Conservation (phyloP, 1,140 invertebrate species). For the Chrysomallon squamiferum region DNA sequence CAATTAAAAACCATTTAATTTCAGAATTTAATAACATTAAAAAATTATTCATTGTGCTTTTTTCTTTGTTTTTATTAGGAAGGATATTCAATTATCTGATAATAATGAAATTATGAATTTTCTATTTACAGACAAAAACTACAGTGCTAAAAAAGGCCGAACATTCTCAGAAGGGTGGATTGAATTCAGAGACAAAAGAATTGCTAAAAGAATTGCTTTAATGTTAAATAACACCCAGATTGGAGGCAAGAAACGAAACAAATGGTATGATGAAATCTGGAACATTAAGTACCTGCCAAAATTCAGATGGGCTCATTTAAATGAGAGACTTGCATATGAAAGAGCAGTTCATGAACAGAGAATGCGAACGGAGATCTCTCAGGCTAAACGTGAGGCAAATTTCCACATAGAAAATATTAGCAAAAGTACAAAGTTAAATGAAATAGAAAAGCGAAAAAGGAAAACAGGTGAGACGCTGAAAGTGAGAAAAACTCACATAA, state of each 20-base stretch:
- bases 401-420: slow-evolving; percentile 85
- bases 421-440: slow-evolving; percentile 75
- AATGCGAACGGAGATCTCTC: slow-evolving; percentile 84
- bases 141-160: slow-evolving; percentile 65
- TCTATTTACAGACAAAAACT: slow-evolving; percentile 48
- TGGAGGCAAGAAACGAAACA: slow-evolving; percentile 82
- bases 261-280: slow-evolving; percentile 91
- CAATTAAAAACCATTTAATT: too few species aligned
- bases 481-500: slow-evolving; percentile 27
- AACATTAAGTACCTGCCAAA: slow-evolving; percentile 92
- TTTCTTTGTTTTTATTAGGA: too few species aligned
- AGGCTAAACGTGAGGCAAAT: slow-evolving; percentile 85
- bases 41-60: too few species aligned
- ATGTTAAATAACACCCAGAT: slow-evolving; percentile 87
- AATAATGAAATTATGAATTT: too few species aligned
- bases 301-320: slow-evolving; percentile 95
- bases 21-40: too few species aligned
- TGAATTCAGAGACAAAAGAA: slow-evolving; percentile 89
- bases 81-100: too few species aligned
- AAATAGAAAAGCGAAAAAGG: slow-evolving; percentile 43
- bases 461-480: slow-evolving; percentile 19
- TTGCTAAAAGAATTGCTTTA: slow-evolving; percentile 84
- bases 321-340: slow-evolving; percentile 90
- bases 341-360: slow-evolving; percentile 86
- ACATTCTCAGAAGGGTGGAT: slow-evolving; percentile 94